Conservation (phyloP, 2,113 vertebrate species). For the Mixornis gularis region DNA sequence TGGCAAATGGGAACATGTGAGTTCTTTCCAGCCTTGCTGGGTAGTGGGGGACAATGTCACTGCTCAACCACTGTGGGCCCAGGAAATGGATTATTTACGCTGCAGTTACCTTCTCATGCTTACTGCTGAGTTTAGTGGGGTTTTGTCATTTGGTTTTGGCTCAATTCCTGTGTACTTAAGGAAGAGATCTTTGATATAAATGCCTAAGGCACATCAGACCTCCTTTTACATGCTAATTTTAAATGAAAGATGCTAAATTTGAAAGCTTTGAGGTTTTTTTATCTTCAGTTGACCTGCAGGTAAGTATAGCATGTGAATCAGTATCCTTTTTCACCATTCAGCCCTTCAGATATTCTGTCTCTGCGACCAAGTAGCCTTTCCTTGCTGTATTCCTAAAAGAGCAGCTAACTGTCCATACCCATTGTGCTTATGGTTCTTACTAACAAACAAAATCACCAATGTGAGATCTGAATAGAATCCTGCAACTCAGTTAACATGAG, state of each 20-base stretch:
- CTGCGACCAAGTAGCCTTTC: background rate
- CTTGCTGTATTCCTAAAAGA: background rate
- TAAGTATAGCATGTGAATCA: background rate
- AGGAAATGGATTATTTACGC: background rate
- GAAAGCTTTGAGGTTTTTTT: background rate
- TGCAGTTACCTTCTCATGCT: background rate
- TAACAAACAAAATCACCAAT: background rate
- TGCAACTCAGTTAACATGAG: background rate
- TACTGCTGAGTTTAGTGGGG: background rate
- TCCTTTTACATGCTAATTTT: background rate
- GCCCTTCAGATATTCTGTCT: background rate
- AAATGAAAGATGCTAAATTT: background rate
- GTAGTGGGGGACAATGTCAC: background rate
- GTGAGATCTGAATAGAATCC: background rate
- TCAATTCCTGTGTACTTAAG: background rate
- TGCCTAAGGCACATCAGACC: background rate
- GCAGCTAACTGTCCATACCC: background rate
- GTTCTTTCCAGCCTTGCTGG: constrained; percentile 19
- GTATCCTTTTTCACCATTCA: background rate
- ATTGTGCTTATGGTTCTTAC: background rate
- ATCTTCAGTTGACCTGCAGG: background rate
- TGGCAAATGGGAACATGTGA: constrained; percentile 96
- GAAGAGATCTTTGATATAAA: background rate
- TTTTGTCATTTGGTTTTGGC: background rate
- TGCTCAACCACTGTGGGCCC: background rate